Evolutionary conservation across 2,113 vertebrate genomes (phyloP).

Genomic region (Aix galericulata): DNA sequence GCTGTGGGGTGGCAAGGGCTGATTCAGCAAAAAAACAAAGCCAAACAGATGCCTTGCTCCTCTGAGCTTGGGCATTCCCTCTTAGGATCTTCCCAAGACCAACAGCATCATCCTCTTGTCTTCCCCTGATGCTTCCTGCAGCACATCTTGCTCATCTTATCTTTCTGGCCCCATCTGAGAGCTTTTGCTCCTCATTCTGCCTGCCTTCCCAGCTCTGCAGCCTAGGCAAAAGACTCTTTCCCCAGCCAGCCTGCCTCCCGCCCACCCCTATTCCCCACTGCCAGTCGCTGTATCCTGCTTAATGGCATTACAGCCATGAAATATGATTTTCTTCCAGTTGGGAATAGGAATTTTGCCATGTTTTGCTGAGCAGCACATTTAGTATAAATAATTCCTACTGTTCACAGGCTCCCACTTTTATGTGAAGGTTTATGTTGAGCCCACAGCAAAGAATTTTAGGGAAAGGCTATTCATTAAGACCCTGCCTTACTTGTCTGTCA

Average conservation of each 20-base stretch:
- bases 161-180: neutral
- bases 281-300: neutral
- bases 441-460: slow-evolving; percentile 44
- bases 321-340: slow-evolving; percentile 54
- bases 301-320: slow-evolving; percentile 34
- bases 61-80: neutral
- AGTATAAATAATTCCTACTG: slow-evolving; percentile 60
- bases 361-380: slow-evolving; percentile 57
- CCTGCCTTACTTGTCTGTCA: slow-evolving; percentile 40
- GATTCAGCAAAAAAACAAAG: neutral
- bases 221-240: neutral
- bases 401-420: slow-evolving; percentile 30
- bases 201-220: neutral
- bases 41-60: neutral
- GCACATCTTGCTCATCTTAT: rapidly evolving
- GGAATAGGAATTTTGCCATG: slow-evolving; percentile 53
- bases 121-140: neutral
- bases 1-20: neutral
- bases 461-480: slow-evolving; percentile 39
- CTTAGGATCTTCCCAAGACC: neutral
- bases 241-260: neutral
- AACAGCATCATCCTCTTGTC: neutral
- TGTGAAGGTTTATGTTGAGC: slow-evolving; percentile 41
- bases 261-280: neutral
- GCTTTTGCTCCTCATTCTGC: neutral